A percentile compares a stretch with the other conserved stretches of the same genome.
These are phyloP conservation scores for Nothoprocta pentlandii DNA, from an alignment of 2,113 vertebrate genomes.

Conservation along the genomic window DNA sequence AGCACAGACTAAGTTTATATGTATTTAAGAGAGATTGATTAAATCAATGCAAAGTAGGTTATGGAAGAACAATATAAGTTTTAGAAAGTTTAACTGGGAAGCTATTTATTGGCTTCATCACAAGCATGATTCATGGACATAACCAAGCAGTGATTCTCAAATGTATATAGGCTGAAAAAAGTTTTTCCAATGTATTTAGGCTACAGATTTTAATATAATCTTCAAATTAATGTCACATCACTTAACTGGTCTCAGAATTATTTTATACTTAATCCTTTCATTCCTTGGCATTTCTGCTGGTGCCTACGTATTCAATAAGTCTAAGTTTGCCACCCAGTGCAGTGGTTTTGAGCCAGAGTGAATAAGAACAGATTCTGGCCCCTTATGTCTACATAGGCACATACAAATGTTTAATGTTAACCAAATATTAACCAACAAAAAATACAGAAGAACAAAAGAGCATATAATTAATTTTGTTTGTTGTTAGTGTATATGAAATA, in stretches of 20 bases:
- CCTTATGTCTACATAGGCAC: not conserved
- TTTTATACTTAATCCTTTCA: not conserved
- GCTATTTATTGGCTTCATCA: constrained; percentile 43
- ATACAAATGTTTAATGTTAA: not conserved
- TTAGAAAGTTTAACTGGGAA: constrained; percentile 61
- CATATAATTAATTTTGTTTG: not conserved
- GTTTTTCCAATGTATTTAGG: not conserved
- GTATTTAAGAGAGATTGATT: constrained; percentile 77
- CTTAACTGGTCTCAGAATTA: not conserved
- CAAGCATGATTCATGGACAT: constrained; percentile 10
- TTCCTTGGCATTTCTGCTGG: not conserved
- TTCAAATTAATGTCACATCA: not conserved
- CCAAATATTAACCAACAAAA: not conserved
- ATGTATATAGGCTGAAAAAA: not conserved
- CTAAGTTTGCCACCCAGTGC: not conserved
- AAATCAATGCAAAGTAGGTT: constrained; percentile 76
- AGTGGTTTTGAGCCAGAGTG: not conserved
- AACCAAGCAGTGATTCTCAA: not conserved
- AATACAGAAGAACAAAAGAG: not conserved
- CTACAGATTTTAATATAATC: not conserved
- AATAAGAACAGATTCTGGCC: not conserved
- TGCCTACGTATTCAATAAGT: not conserved
- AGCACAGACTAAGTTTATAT: constrained; percentile 64
- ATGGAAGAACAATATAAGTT: constrained; percentile 70
- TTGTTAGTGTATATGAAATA: not conserved